A percentile compares a stretch with the other conserved stretches of the same genome.
These are phyloP conservation scores for Cephus rjabovi DNA, from an alignment of 2,888 invertebrate species.

Conservation along the genomic window DNA sequence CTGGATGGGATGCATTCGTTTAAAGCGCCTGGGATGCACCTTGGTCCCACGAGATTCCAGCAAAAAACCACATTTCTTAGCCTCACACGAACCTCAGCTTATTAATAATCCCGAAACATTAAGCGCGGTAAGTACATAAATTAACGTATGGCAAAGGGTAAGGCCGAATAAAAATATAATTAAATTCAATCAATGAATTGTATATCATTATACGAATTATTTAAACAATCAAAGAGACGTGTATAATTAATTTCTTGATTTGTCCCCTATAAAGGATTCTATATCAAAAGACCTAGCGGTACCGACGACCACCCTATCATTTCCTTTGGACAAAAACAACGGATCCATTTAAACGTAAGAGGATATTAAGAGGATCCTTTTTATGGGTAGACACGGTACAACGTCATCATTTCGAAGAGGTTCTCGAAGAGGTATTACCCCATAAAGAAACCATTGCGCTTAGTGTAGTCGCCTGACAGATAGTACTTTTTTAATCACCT, in stretches of 20 bases:
- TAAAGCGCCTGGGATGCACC: background rate
- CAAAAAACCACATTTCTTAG: background rate
- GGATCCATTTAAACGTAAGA: slow-evolving; percentile 5
- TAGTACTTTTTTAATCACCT: slow-evolving; percentile 7
- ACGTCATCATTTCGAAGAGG: slow-evolving; percentile 7
- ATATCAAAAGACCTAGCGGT: background rate
- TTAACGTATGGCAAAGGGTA: background rate
- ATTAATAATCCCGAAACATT: background rate
- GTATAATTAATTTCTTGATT: background rate
- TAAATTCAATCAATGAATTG: background rate
- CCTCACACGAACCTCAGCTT: background rate
- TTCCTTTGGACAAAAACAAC: background rate
- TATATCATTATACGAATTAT: background rate
- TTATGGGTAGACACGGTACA: slow-evolving; percentile 3
- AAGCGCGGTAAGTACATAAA: background rate
- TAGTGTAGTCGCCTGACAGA: background rate
- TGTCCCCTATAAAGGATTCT: background rate
- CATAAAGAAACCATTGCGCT: background rate
- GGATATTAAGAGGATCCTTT: background rate
- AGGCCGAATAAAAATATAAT: background rate
- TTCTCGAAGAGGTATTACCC: background rate
- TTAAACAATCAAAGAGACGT: background rate
- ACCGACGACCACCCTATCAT: background rate
- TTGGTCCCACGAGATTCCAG: background rate
- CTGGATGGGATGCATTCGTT: slow-evolving; percentile 26